phyloP scores from a whole-genome alignment of 2,797 vertebrate genomes.

The Crocodylus rhombifer region DNA sequence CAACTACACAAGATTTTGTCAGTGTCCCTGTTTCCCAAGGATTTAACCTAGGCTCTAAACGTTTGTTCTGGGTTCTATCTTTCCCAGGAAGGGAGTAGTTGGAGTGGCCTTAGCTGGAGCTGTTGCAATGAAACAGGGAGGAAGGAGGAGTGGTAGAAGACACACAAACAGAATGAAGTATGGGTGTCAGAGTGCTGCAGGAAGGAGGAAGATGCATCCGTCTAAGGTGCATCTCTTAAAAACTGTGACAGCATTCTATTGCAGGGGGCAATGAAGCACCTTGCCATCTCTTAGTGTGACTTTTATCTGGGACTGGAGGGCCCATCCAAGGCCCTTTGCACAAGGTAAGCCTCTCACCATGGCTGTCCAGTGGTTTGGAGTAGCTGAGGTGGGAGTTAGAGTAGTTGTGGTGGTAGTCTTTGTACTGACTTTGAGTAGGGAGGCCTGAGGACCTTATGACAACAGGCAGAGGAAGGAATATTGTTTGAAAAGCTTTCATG shows the following conservation, averaged over 20 bases:
- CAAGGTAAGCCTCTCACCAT: neutral
- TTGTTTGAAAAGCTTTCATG: neutral
- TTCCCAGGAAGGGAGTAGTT: neutral
- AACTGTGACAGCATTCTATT: no score
- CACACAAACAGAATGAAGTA: neutral
- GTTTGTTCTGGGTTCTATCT: neutral
- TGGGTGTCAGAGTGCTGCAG: neutral
- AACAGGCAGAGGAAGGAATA: neutral
- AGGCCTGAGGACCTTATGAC: no score
- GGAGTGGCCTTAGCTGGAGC: neutral
- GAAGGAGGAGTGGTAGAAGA: neutral
- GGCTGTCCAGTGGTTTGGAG: neutral
- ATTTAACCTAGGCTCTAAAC: neutral
- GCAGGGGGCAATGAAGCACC: neutral
- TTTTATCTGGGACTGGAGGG: neutral
- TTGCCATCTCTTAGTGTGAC: neutral
- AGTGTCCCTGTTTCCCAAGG: neutral
- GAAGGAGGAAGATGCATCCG: neutral
- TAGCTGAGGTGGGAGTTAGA: no score
- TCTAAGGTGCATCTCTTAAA: no score
- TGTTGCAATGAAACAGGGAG: neutral
- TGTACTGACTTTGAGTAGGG: neutral
- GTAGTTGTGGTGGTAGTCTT: neutral
- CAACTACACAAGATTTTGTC: neutral
- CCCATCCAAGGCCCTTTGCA: neutral